Base-by-base conservation (phyloP, 2,113 vertebrate species). In the Mugil cephalus region DNA sequence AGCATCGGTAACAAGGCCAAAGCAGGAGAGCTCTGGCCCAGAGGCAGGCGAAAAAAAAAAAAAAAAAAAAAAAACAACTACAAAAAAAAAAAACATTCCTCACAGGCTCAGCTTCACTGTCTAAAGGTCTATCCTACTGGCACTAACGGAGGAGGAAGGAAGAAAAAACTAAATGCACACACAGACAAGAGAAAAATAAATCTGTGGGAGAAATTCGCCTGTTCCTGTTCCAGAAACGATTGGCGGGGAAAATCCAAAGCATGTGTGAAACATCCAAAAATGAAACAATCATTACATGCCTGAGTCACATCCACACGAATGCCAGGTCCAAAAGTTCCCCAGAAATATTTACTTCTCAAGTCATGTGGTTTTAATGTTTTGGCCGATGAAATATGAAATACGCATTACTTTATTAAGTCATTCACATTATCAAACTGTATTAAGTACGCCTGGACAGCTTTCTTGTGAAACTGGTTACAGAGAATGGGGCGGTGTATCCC, bases 1-100 rank as follows among this genome's bases (percentile, higher is more conserved):
- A 34, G 90, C 77, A 89, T 91, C 47, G 39, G 38, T 65, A 88
- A 90, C 67, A 75, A 83, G 82, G 62, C 38, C 39, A 71, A 67
- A 79, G 79, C 51, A 56, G 10, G 51, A 69, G 34, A 79, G 72
- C 50, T 24, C 56, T 39, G 58, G 64, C 76, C 72, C 36, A 18
- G 50, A 46, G 63, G 67, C 60, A 71, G 61, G 55, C 38, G 24
- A 2, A 30, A 21, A n/a, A n/a, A n/a, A n/a, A n/a, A n/a, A n/a
- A n/a, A n/a, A n/a, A n/a, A n/a, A n/a, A n/a, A n/a, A n/a, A n/a
- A n/a, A n/a, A n/a, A n/a, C n/a, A n/a, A n/a, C n/a, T n/a, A n/a
- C n/a, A n/a, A n/a, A n/a, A n/a, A n/a, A n/a, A n/a, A n/a, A n/a
- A 10, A 69, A 62, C 17, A 34, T 11, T 12, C 34, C 70, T 77